phyloP scores from a whole-genome alignment of 2,888 invertebrate genomes.

The Scaptomyza flava region DNA sequence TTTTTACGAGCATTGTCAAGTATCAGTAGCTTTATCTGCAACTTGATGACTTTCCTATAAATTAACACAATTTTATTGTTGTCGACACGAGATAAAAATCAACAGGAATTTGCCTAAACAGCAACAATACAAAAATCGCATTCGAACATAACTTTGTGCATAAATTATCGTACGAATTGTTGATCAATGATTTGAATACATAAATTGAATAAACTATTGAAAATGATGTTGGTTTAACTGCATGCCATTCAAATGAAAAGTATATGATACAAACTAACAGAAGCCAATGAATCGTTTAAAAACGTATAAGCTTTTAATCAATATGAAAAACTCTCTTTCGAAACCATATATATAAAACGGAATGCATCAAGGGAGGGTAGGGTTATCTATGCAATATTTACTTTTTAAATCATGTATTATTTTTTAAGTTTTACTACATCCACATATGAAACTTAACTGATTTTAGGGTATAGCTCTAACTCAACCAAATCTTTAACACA shows the following conservation, averaged over 20 bases:
- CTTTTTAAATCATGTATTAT: too few species aligned
- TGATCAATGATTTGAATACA: slow-evolving; percentile 52
- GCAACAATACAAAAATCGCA: slow-evolving; percentile 61
- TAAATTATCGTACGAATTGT: slow-evolving; percentile 58
- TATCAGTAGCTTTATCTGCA: slow-evolving; percentile 29
- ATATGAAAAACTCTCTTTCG: background rate
- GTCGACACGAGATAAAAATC: slow-evolving; percentile 78
- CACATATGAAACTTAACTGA: background rate
- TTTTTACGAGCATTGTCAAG: background rate
- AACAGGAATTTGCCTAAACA: slow-evolving; percentile 73
- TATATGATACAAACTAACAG: slow-evolving; percentile 24
- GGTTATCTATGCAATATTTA: background rate
- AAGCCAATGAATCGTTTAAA: slow-evolving; percentile 25
- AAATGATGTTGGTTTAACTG: slow-evolving; percentile 63
- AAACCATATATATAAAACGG: too few species aligned
- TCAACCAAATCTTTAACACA: background rate
- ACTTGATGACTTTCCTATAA: slow-evolving; percentile 68
- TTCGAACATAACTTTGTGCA: slow-evolving; percentile 56
- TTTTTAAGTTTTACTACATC: too few species aligned
- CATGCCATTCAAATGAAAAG: slow-evolving; percentile 64
- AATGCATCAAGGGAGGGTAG: too few species aligned
- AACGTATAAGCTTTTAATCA: background rate
- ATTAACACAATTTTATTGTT: slow-evolving; percentile 80
- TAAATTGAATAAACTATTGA: slow-evolving; percentile 65
- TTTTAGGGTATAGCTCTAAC: background rate